These are phyloP conservation scores for Euproctis similis DNA, from an alignment of 2,888 invertebrate genomes.

Conservation along the genomic window DNA sequence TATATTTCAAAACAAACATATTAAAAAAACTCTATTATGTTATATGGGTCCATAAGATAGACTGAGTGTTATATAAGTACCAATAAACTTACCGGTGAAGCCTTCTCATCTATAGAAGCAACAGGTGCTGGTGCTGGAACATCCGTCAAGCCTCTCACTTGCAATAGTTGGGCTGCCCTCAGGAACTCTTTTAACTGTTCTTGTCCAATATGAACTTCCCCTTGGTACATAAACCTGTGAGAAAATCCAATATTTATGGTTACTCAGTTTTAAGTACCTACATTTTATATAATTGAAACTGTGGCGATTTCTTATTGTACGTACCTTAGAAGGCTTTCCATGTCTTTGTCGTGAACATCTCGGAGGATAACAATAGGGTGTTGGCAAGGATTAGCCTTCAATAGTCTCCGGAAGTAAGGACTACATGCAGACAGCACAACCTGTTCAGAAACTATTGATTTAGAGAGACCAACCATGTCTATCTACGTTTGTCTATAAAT, in stretches of 20 bases:
- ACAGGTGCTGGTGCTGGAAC: slow-evolving; percentile 77
- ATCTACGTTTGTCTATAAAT: no score
- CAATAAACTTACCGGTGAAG: slow-evolving; percentile 81
- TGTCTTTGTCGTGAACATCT: slow-evolving; percentile 89
- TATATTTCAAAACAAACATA: no score
- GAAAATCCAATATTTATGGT: not conserved
- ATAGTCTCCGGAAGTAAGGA: slow-evolving; percentile 90
- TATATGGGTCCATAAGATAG: no score
- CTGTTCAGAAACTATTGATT: slow-evolving; percentile 21
- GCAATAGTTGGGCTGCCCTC: slow-evolving; percentile 90
- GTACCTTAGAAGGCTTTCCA: slow-evolving; percentile 88
- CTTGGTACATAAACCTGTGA: slow-evolving; percentile 91
- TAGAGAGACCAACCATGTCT: no score
- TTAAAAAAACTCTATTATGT: slow-evolving; percentile 4
- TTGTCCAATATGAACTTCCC: slow-evolving; percentile 92
- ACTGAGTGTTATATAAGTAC: no score
- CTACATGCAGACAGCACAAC: slow-evolving; percentile 93
- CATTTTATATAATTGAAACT: no score
- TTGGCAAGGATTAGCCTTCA: slow-evolving; percentile 93
- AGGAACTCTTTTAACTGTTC: slow-evolving; percentile 90
- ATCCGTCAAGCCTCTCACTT: slow-evolving; percentile 90
- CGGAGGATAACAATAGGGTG: slow-evolving; percentile 92
- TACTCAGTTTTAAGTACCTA: no score
- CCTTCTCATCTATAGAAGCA: slow-evolving; percentile 77
- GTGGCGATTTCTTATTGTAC: not conserved